Base-by-base conservation (phyloP, 1,140 invertebrate genomes). In the Drosophila nannoptera region DNA sequence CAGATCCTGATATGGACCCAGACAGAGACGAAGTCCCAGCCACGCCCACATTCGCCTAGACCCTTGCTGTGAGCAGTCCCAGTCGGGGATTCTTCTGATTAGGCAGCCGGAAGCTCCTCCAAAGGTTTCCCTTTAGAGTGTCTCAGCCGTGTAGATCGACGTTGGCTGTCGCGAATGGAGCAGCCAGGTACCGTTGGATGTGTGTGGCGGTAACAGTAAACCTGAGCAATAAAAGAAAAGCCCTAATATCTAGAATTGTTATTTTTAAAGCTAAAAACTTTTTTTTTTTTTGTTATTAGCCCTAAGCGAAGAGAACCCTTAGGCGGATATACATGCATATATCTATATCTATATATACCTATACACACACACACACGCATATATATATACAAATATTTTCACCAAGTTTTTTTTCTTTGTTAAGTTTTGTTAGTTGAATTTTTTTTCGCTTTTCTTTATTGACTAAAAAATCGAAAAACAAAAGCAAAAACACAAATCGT, bases 351-450 rank as follows among this genome's bases (percentile, higher is more conserved):
- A 22, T 36, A 16, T 48, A 48, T 9, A 49, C n/a, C n/a, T n/a
- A n/a, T n/a, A n/a, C n/a, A n/a, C n/a, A n/a, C n/a, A n/a, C n/a
- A n/a, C n/a, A n/a, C n/a, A n/a, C n/a, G n/a, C n/a, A n/a, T n/a
- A n/a, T n/a, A n/a, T n/a, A n/a, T n/a, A n/a, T n/a, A n/a, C n/a
- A n/a, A n/a, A n/a, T n/a, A n/a, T n/a, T n/a, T 22, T 22, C 22
- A 22, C 22, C 9, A 46, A 46, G 42, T 33, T 58, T 46, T 45
- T 32, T 7, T 7, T 8, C 65, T 50, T 67, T 61, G 69, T 68
- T 72, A 68, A 68, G 64, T 62, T 72, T 68, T 49, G 32, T 60
- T 71, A 70, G 49, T 48, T 46, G 61, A 71, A 56, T 67, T 74
- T 67, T 74, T 67, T 70, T 35, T 69, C 73, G 36, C 60, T 22